Base-by-base conservation (phyloP, 1,140 invertebrate genomes). In the Drosophila burlai region DNA sequence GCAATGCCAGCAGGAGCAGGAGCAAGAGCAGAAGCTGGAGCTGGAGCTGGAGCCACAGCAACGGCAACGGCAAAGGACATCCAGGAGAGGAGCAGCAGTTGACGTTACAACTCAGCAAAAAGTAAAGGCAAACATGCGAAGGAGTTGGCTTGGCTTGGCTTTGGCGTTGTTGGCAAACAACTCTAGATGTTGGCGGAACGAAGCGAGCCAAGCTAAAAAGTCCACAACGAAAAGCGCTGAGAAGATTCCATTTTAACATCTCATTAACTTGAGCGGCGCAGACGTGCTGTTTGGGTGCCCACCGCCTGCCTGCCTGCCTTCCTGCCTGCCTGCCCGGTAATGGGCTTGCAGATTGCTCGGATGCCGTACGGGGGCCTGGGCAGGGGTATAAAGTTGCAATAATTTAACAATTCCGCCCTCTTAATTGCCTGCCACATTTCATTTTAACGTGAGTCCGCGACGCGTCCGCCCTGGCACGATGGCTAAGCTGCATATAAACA, bases 371-470 rank as follows among this genome's bases (percentile, higher is more conserved):
- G n/a, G 50, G 42, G 42, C n/a, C 31, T 52, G 57, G 47, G 49
- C 43, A 29, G 42, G 46, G 68, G 64, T 54, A 79, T 76, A 77
- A 74, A 73, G 55, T 78, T 83, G 81, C 83, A 92, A 92, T 92
- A 92, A 92, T 92, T 92, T 92, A 86, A 83, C 81, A 91, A 91
- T 92, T 92, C 83, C 77, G 81, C 76, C 81, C 63, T 82, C 87
- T 91, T 92, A 91, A 92, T 92, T 92, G 86, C 83, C 76, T 83
- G 77, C 71, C 86, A 91, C 86, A 92, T 92, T 92, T 92, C 81
- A 92, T 92, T 91, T 92, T 80, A 80, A 60, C 82, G 54, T 50
- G 45, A 65, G 62, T 66, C 36, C 36, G 36, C 54, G 36, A n/a
- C 54, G n/a, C 49, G 26, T 52, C 5, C 34, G 26, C 58, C n/a